Evolutionary conservation across 2,797 vertebrate genomes (phyloP), one percentile per base, ranked within the genome.

Genomic region (Trachops cirrhosus): DNA sequence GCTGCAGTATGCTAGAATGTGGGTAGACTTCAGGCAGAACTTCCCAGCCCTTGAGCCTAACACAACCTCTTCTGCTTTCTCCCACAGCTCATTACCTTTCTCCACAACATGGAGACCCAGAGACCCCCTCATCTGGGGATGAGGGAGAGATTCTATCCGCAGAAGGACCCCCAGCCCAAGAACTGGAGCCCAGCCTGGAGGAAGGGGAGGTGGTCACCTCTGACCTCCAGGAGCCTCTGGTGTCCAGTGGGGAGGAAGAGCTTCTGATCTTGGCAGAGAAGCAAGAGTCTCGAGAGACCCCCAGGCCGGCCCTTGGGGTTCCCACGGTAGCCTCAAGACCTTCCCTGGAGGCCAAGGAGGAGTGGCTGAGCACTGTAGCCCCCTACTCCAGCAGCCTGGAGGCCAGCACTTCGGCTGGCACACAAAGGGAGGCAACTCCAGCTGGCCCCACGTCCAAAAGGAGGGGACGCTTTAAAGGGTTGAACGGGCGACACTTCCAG

Each of bases 401-500:
- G 4, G 12, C 29, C 18, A 39, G 64, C 24, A 18, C 41, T 22
- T 39, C 8, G 0, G 19, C 5, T 1, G 32, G 48, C 6, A 9
- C 0, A 1, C 44, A 44, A 88, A 50, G 84, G 32, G 26, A 92
- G 70, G 34, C 16, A 0, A 26, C 87, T 2, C 34, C 12, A 0
- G 2, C 29, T 12, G 26, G 54, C 79, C 73, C 97, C 48, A 32
- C 0, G 0, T 2, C 75, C 6, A 94, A 91, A 0, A 87, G 57
- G 73, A 82, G 44, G 57, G 98, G 96, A 9, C 71, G 96, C 94
- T 97, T 96, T 5, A 39, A 97, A 0, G 98, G 98, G 1, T 52
- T 98, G 64, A 98, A 98, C 0, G 98, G 98, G 26, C 98, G 98
- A 37, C 94, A 98, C 95, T 98, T 98, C 95, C 98, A 98, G 52